Percentiles rank a stretch among this genome's conserved stretches.
Conservation (phyloP, 2,113 vertebrate genomes). For the Chloropsis cyanopogon region DNA sequence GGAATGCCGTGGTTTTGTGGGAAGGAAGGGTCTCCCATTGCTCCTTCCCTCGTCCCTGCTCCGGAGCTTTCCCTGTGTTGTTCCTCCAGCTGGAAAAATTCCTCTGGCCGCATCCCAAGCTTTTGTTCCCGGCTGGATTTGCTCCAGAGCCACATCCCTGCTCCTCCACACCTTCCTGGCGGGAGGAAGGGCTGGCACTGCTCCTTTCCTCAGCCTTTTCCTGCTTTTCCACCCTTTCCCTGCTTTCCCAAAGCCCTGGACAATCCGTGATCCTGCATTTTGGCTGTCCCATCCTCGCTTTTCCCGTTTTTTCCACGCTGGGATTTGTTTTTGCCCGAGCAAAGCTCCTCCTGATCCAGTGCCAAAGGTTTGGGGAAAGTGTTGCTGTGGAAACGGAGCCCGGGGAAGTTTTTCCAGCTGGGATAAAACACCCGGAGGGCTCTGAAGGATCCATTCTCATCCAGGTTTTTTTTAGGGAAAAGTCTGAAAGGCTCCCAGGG, state of each 20-base stretch:
- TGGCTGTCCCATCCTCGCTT: accelerated
- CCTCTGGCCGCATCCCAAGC: not conserved
- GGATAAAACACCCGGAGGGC: not conserved
- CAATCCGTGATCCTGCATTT: accelerated
- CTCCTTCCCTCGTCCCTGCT: not conserved
- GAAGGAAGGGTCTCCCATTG: not conserved
- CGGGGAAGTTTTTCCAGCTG: not conserved
- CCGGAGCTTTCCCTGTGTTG: accelerated
- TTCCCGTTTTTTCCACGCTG: accelerated
- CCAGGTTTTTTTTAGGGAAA: not conserved
- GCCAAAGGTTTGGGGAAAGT: not conserved
- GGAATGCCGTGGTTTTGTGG: accelerated
- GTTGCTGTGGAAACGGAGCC: constrained; percentile 49
- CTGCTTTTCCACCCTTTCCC: not conserved
- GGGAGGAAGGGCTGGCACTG: not conserved
- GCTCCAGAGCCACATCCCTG: not conserved
- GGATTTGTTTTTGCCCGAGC: not conserved
- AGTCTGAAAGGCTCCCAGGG: not conserved
- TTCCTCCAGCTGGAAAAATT: accelerated
- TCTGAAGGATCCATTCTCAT: not conserved
- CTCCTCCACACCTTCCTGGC: not conserved
- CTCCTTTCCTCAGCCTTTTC: not conserved
- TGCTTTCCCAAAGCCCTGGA: accelerated
- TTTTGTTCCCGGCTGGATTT: not conserved
- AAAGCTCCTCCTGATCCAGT: not conserved